phyloP scores from a whole-genome alignment of 1,140 invertebrate genomes.

The Choristoneura fumiferana region DNA sequence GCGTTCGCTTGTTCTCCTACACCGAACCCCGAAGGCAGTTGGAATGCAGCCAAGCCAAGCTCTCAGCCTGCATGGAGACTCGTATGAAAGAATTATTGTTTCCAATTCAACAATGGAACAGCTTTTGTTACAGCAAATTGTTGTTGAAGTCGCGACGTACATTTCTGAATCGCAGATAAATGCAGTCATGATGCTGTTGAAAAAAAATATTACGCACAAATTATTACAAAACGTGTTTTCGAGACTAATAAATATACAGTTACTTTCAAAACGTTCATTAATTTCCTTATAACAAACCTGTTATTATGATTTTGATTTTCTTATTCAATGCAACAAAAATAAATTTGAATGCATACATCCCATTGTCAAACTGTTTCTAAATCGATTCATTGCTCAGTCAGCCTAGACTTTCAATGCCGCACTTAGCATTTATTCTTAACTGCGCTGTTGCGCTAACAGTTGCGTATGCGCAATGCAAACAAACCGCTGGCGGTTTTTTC shows the following conservation, averaged over 20 bases:
- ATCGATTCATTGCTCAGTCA: constrained; percentile 8
- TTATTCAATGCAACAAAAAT: constrained; percentile 8
- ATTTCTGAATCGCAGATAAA: too few species aligned
- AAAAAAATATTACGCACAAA: too few species aligned
- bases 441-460: constrained; percentile 43
- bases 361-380: constrained; percentile 20
- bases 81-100: constrained; percentile 26
- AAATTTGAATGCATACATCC: constrained; percentile 6
- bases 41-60: constrained; percentile 16
- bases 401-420: constrained; percentile 27
- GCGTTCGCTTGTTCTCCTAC: constrained; percentile 15
- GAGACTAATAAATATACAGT: neutral
- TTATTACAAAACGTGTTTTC: neutral
- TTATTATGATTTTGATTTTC: neutral
- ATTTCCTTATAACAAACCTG: constrained; percentile 6
- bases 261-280: neutral
- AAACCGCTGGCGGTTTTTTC: constrained; percentile 39
- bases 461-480: constrained; percentile 38
- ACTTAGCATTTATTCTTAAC: constrained; percentile 30
- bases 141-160: neutral
- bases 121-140: constrained; percentile 11
- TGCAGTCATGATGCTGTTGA: too few species aligned
- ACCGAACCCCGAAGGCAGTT: constrained; percentile 15
- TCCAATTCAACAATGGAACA: constrained; percentile 22
- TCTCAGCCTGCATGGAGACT: constrained; percentile 11